Conservation (phyloP, 2,113 vertebrate genomes). For the Phalacrocorax pelagicus region DNA sequence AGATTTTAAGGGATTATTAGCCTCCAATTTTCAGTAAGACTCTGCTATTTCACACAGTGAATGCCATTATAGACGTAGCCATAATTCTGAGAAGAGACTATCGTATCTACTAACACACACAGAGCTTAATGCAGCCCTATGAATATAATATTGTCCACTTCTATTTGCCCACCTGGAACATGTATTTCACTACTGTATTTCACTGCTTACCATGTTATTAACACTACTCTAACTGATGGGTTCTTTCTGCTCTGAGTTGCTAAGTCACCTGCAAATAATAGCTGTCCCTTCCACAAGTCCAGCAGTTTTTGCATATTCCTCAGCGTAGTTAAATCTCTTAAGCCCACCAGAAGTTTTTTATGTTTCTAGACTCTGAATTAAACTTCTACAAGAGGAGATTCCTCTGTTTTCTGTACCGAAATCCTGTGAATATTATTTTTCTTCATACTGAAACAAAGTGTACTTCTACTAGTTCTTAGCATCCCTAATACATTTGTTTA, state of each 20-base stretch:
- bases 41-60: not conserved
- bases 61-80: not conserved
- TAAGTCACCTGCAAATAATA: not conserved
- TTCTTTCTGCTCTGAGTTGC: not conserved
- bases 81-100: not conserved
- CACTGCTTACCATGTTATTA: not conserved
- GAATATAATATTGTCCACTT: not conserved
- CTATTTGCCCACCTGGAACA: not conserved
- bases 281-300: not conserved
- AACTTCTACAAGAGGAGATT: not conserved
- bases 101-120: accelerated
- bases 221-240: not conserved
- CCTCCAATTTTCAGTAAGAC: not conserved
- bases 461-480: not conserved
- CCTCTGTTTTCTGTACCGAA: not conserved
- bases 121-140: not conserved
- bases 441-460: not conserved
- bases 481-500: not conserved
- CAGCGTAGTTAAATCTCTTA: not conserved
- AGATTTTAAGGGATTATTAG: not conserved
- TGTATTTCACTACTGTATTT: not conserved
- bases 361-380: not conserved
- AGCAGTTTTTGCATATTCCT: not conserved
- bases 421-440: not conserved
- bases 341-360: not conserved